Evolutionary conservation across 1,140 invertebrate species (phyloP), one percentile per base, ranked within the genome.

Genomic region (Metopolophium dirhodum): DNA sequence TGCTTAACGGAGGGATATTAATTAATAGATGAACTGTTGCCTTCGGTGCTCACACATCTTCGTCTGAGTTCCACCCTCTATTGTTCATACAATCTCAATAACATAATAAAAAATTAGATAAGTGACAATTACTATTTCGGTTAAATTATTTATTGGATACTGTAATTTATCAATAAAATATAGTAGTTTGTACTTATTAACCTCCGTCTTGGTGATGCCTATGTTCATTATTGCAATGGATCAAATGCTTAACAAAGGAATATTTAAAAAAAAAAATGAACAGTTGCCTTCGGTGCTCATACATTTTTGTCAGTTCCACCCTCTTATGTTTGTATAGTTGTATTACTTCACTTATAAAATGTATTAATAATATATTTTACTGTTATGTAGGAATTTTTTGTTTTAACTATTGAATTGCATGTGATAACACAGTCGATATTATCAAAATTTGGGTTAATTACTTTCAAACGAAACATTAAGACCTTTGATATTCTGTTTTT

Each of bases 21-120:
- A 1, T 30, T 0, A 41, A 41, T 41, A 85, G 7, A 7, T 83
- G 91, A 85, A 92, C n/a, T 83, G n/a, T 85, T 92, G 77, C 91
- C 82, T 92, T 92, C 82, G 91, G 77, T 92, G 91, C 82, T 85
- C 77, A 85, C 91, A 92, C 91, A 92, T 41, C 18, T 77, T 14
- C n/a, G 49, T 92, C 91, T 85, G 82, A 92, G 91, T 92, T 92
- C 91, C 91, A 92, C 23, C 91, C 91, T 92, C 91, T 85, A 54
- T 1, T 92, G 47, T 92, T 92, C 49, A 85, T 92, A 85, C 77
- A 92, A 45, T 49, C 26, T 8, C 8, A 30, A 30, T 8, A 0
- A 30, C 26, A 0, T 49, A 18, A 18, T 8, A n/a, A n/a, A 47
- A 47, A 47, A 8, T 9, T 47, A 47, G 41, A 41, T 2, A 41